Conservation (phyloP, 2,888 invertebrate species). For the Brachycybe producta region DNA sequence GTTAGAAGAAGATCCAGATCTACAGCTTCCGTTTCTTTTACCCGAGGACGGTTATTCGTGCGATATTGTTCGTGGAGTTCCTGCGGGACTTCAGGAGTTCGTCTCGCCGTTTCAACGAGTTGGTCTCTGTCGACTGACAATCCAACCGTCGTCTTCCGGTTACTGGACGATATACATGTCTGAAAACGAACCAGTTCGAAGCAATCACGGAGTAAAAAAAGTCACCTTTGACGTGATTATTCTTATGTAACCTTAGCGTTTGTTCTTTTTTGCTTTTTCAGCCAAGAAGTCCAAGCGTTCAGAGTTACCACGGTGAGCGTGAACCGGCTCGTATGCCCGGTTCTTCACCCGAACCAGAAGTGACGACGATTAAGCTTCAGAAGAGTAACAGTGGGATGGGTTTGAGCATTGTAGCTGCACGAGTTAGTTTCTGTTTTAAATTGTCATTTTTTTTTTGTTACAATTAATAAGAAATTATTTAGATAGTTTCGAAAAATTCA, state of each 20-base stretch:
- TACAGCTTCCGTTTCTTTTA: slow-evolving; percentile 77
- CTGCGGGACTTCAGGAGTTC: slow-evolving; percentile 72
- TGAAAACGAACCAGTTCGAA: slow-evolving; percentile 26
- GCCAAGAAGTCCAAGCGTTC: slow-evolving; percentile 16
- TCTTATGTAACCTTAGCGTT: neutral
- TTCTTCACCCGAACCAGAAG: slow-evolving; percentile 47
- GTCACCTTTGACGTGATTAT: neutral
- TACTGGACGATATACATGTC: slow-evolving; percentile 92
- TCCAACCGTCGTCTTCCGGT: slow-evolving; percentile 80
- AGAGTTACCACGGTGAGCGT: slow-evolving; percentile 16
- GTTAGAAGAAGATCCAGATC: slow-evolving; percentile 70
- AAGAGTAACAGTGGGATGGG: slow-evolving; percentile 97
- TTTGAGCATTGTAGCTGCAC: slow-evolving; percentile 94
- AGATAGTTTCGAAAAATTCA: no score
- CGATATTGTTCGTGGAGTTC: slow-evolving; percentile 87
- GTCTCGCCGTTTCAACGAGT: slow-evolving; percentile 67
- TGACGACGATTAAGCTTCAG: slow-evolving; percentile 74
- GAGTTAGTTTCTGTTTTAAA: slow-evolving; percentile 43
- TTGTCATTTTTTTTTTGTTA: no score
- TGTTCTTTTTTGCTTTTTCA: neutral
- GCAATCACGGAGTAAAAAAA: slow-evolving; percentile 5
- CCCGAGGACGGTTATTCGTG: slow-evolving; percentile 98
- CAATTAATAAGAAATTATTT: no score
- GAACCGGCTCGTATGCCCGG: slow-evolving; percentile 28
- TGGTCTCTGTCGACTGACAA: slow-evolving; percentile 76